phyloP scores from a whole-genome alignment of 1,140 invertebrate genomes.

The Anoplolepis gracilipes region DNA sequence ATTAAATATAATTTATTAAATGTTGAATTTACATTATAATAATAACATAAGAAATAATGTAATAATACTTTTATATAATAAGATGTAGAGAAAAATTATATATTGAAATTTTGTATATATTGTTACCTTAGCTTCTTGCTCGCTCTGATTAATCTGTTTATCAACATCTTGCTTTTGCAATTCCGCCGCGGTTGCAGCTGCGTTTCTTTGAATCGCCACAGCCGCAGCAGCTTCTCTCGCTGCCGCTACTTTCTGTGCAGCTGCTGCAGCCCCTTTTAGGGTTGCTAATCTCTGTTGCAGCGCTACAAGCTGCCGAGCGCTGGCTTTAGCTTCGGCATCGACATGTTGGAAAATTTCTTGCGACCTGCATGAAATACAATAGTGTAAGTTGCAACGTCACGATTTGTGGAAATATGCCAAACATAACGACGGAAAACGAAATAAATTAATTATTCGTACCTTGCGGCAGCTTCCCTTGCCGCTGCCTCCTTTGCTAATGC shows the following conservation, averaged over 20 bases:
- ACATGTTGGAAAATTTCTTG: constrained; percentile 82
- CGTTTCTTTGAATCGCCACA: constrained; percentile 83
- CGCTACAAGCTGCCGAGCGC: constrained; percentile 82
- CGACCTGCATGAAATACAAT: constrained; percentile 72
- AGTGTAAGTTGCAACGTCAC: neutral
- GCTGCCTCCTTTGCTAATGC: constrained; percentile 82
- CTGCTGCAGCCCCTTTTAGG: constrained; percentile 83
- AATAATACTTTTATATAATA: neutral
- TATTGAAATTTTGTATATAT: neutral
- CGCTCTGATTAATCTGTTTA: constrained; percentile 83
- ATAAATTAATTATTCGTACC: constrained; percentile 68
- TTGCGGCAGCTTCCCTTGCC: constrained; percentile 80
- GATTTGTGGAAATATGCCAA: neutral
- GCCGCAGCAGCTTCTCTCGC: constrained; percentile 83
- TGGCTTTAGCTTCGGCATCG: constrained; percentile 79
- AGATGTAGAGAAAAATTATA: neutral
- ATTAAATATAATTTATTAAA: constrained; percentile 2
- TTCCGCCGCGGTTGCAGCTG: constrained; percentile 83
- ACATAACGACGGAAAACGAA: neutral
- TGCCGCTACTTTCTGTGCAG: constrained; percentile 83
- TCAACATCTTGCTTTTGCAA: constrained; percentile 84
- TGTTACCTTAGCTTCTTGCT: constrained; percentile 82
- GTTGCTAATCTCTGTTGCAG: constrained; percentile 83
- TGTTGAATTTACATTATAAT: neutral
- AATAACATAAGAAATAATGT: constrained; percentile 5